Percentiles rank a stretch among this genome's conserved stretches.
Evolutionary conservation across 2,888 invertebrate genomes (phyloP).

Genomic region (Cylloceria caligata): DNA sequence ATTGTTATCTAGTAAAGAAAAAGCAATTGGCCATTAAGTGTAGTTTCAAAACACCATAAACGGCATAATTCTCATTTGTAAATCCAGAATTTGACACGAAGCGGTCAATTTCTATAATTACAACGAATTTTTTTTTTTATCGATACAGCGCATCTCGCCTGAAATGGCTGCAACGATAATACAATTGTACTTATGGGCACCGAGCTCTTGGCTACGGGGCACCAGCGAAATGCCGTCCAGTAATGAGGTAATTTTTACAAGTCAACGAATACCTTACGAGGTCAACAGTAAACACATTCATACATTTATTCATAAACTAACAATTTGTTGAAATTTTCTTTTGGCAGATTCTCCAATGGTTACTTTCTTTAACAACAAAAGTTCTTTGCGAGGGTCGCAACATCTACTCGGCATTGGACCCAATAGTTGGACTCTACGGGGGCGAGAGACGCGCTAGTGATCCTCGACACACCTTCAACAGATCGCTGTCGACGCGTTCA

Average conservation of each 20-base stretch:
- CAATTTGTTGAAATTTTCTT: slow-evolving; percentile 54
- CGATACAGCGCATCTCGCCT: slow-evolving; percentile 86
- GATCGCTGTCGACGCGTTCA: slow-evolving; percentile 77
- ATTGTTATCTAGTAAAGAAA: too few relatives aligned
- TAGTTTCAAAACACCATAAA: too few relatives aligned
- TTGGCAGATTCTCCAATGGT: slow-evolving; percentile 90
- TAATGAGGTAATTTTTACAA: slow-evolving; percentile 86
- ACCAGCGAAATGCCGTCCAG: slow-evolving; percentile 87
- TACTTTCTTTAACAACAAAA: slow-evolving; percentile 90
- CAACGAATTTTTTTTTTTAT: slow-evolving; percentile 62
- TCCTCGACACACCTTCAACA: slow-evolving; percentile 25
- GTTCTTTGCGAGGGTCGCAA: slow-evolving; percentile 88
- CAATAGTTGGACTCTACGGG: slow-evolving; percentile 52
- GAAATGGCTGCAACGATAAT: slow-evolving; percentile 91
- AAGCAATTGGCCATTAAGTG: too few relatives aligned
- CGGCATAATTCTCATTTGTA: background rate
- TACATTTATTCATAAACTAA: slow-evolving; percentile 52
- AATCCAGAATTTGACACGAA: background rate
- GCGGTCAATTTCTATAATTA: background rate
- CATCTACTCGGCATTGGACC: slow-evolving; percentile 59
- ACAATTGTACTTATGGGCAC: slow-evolving; percentile 91
- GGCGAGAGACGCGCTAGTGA: slow-evolving; percentile 42
- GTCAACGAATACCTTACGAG: background rate
- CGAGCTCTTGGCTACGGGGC: slow-evolving; percentile 88
- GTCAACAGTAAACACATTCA: background rate